Conservation (phyloP, 2,113 vertebrate species). For the Grallaria varia region DNA sequence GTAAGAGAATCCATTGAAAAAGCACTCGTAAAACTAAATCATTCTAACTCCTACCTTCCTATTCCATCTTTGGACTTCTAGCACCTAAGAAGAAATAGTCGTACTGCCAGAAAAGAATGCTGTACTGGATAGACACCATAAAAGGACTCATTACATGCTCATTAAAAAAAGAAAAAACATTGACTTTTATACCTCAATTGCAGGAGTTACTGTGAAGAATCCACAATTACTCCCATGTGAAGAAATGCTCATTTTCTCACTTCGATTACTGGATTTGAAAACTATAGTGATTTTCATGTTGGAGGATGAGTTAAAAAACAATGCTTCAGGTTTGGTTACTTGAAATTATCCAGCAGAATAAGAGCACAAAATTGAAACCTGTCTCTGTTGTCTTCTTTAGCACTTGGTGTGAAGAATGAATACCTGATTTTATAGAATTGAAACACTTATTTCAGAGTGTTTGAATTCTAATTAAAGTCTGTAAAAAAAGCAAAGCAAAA, state of each 20-base stretch:
- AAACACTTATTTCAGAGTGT: background rate
- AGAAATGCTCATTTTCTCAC: background rate
- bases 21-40: background rate
- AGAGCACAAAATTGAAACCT: background rate
- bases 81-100: background rate
- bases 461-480: no score
- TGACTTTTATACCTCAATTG: background rate
- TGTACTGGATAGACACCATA: background rate
- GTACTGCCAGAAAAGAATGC: background rate
- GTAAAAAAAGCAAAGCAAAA: background rate
- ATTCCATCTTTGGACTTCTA: background rate
- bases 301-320: background rate
- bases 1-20: background rate
- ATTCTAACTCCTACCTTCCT: background rate
- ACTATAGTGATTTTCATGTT: background rate
- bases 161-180: background rate
- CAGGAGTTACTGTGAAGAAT: background rate
- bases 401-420: background rate
- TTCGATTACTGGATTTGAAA: background rate
- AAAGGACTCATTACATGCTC: background rate
- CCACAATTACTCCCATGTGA: background rate
- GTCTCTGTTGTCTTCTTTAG: background rate
- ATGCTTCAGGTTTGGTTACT: background rate
- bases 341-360: background rate
- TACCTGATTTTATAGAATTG: background rate